Conservation (phyloP, 2,113 vertebrate species). For the Dermatemys mawii region DNA sequence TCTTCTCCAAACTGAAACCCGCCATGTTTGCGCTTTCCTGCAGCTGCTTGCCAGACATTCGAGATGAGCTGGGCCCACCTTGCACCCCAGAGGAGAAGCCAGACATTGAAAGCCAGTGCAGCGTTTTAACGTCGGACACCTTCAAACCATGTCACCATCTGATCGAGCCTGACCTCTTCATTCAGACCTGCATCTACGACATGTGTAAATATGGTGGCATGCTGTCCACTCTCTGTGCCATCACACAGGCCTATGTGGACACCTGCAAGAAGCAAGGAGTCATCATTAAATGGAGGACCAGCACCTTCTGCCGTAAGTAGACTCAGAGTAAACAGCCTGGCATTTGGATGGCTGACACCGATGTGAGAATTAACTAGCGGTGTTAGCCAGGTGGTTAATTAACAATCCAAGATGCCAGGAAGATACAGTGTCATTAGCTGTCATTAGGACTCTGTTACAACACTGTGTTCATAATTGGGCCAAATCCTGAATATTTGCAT, state of each 20-base stretch:
- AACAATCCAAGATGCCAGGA: neutral
- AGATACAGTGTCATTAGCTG: neutral
- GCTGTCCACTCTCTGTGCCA: conserved; percentile 67
- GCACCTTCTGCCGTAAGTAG: conserved; percentile 74
- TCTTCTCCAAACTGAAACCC: neutral
- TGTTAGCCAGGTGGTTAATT: neutral
- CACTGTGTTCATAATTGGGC: neutral
- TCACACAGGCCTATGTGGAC: conserved; percentile 71
- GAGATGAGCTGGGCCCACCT: conserved; percentile 52
- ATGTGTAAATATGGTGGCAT: conserved; percentile 76
- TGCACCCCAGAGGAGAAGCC: conserved; percentile 46
- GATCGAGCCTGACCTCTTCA: conserved; percentile 65
- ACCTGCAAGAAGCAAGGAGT: conserved; percentile 69
- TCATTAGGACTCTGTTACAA: neutral
- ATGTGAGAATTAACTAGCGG: neutral
- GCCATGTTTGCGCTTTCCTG: neutral
- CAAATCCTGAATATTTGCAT: neutral
- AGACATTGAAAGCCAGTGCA: conserved; percentile 66
- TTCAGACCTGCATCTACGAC: conserved; percentile 72
- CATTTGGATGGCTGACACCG: neutral
- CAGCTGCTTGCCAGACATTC: conserved; percentile 71
- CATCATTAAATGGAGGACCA: conserved; percentile 69
- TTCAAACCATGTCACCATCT: conserved; percentile 65
- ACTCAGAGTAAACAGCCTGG: neutral
- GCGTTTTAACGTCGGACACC: conserved; percentile 61